Evolutionary conservation across 2,113 vertebrate genomes (phyloP).

Genomic region (Heteronetta atricapilla): DNA sequence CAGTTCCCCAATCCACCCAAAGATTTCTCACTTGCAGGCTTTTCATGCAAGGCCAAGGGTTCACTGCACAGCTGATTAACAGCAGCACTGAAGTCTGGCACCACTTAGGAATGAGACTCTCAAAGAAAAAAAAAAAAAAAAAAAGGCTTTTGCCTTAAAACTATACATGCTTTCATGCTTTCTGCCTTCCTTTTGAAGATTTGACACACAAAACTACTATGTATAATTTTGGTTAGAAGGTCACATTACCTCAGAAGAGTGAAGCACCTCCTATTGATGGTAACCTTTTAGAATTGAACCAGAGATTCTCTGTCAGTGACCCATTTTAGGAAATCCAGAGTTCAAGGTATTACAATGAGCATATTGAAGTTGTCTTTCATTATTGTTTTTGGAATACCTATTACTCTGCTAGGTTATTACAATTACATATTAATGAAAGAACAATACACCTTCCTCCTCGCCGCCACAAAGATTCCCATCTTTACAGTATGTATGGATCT

Average conservation of each 20-base stretch:
- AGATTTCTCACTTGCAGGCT: neutral
- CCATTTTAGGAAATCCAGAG: neutral
- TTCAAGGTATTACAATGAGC: neutral
- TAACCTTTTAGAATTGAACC: neutral
- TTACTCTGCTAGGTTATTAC: neutral
- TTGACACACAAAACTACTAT: neutral
- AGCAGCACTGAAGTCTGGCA: conserved; percentile 9
- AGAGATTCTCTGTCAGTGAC: neutral
- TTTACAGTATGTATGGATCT: neutral
- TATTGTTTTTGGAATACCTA: neutral
- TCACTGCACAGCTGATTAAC: neutral
- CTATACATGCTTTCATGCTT: neutral
- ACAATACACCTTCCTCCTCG: neutral
- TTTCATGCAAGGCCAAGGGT: neutral
- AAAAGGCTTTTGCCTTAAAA: neutral
- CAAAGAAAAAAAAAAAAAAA: neutral
- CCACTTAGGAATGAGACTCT: neutral
- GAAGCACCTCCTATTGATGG: neutral
- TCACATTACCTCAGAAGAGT: neutral
- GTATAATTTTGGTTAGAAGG: neutral
- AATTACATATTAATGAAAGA: neutral
- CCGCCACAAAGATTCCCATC: neutral
- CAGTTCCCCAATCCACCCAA: neutral
- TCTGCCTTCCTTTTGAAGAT: neutral
- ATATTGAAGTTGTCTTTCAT: neutral